Conservation (phyloP, 2,888 invertebrate genomes). For the Troides oblongomaculatus region DNA sequence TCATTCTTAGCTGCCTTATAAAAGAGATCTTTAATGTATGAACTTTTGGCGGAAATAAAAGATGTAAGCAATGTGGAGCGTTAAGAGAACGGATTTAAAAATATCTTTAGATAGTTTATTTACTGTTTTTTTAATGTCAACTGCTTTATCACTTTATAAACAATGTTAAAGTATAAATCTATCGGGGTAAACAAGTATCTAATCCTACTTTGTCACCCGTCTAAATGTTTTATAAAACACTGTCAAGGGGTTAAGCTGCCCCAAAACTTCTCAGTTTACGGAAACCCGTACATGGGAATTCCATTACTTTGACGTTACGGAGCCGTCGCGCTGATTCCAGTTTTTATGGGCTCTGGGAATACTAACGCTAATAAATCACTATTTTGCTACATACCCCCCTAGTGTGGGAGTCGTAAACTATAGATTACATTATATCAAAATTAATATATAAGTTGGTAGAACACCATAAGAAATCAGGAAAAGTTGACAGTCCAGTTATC, state of each 20-base stretch:
- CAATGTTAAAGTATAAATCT: not conserved
- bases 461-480: no score
- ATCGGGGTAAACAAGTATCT: conserved; percentile 20
- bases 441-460: no score
- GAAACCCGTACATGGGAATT: conserved; percentile 62
- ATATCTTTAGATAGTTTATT: no score
- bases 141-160: no score
- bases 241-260: conserved; percentile 56
- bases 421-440: not conserved
- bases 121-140: no score
- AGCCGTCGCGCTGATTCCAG: conserved; percentile 40
- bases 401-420: conserved; percentile 7
- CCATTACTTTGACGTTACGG: conserved; percentile 64
- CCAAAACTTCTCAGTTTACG: conserved; percentile 53
- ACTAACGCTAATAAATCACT: conserved; percentile 57
- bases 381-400: conserved; percentile 36
- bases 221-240: conserved; percentile 43
- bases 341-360: conserved; percentile 49
- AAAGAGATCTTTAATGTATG: no score
- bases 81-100: no score
- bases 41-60: no score
- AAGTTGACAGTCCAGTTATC: no score
- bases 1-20: no score
- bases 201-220: conserved; percentile 3
- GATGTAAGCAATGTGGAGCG: no score